phyloP scores from a whole-genome alignment of 1,140 invertebrate species.

The Orchesella cincta region DNA sequence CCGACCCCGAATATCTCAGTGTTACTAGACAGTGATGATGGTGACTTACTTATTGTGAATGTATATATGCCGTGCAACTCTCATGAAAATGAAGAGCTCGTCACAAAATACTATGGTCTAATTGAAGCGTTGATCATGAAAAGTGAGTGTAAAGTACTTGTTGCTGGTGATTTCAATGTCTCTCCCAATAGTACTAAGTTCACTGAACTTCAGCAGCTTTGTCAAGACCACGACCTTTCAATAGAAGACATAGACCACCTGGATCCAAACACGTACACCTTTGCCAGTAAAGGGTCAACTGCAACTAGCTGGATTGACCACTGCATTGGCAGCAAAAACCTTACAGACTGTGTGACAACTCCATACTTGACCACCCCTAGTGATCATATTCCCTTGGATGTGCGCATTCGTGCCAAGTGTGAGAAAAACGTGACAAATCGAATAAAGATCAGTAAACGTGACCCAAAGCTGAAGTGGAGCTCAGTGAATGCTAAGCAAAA shows the following conservation, averaged over 20 bases:
- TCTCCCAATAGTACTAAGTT: not conserved
- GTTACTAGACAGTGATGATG: not conserved
- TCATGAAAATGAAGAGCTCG: not conserved
- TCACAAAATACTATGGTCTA: not conserved
- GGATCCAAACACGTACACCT: not conserved
- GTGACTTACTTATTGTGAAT: not conserved
- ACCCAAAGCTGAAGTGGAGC: no score
- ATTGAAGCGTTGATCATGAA: not conserved
- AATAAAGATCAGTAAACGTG: no score
- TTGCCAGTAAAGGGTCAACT: no score
- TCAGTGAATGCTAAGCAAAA: no score
- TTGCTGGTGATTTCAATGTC: slow-evolving; percentile 11
- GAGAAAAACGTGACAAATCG: no score
- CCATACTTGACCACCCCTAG: no score
- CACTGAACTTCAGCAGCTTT: not conserved
- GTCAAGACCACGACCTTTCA: not conserved
- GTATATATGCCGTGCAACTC: not conserved
- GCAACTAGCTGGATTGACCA: no score
- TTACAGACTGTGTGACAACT: no score
- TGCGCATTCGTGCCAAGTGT: no score
- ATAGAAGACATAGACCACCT: not conserved
- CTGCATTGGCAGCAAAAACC: no score
- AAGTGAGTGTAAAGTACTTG: not conserved
- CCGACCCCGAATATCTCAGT: no score
- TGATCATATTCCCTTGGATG: no score